Percentiles rank a stretch among this genome's conserved stretches.
Conservation (phyloP, 2,888 invertebrate species). For the Phoronis australis region DNA sequence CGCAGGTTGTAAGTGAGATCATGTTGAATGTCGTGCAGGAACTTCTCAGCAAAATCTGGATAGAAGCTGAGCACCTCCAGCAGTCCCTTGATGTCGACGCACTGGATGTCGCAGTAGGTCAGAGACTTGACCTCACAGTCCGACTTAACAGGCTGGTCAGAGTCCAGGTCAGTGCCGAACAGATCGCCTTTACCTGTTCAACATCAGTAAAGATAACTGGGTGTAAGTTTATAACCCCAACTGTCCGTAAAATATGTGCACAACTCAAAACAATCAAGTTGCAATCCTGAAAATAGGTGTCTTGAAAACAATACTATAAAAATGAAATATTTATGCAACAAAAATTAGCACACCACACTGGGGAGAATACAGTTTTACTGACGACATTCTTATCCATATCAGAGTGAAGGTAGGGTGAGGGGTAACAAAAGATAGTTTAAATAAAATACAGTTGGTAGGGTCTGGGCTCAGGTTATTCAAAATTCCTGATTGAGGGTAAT, state of each 20-base stretch:
- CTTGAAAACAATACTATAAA: too few species aligned
- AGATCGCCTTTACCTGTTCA: conserved; percentile 85
- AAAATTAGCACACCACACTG: too few species aligned
- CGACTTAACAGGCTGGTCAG: conserved; percentile 81
- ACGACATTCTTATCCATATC: too few species aligned
- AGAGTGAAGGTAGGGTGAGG: too few species aligned
- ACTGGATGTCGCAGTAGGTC: conserved; percentile 93
- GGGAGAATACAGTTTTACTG: too few species aligned
- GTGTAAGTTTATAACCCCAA: not conserved
- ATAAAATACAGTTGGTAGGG: too few species aligned
- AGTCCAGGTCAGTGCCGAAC: conserved; percentile 64
- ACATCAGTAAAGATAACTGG: not conserved
- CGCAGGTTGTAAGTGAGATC: conserved; percentile 90
- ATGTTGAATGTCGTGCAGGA: conserved; percentile 88
- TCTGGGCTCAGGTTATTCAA: too few species aligned
- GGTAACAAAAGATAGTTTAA: too few species aligned
- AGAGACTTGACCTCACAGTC: conserved; percentile 92
- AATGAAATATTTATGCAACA: too few species aligned
- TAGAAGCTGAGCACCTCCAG: conserved; percentile 83
- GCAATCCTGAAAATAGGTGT: too few species aligned
- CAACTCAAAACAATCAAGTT: conserved; percentile 1
- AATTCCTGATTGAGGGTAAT: too few species aligned
- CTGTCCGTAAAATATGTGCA: too few species aligned
- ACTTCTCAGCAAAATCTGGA: conserved; percentile 91
- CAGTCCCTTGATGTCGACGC: conserved; percentile 80